These are phyloP conservation scores for Stenchaetothrips biformis DNA, from an alignment of 2,888 invertebrate species.

Conservation along the genomic window DNA sequence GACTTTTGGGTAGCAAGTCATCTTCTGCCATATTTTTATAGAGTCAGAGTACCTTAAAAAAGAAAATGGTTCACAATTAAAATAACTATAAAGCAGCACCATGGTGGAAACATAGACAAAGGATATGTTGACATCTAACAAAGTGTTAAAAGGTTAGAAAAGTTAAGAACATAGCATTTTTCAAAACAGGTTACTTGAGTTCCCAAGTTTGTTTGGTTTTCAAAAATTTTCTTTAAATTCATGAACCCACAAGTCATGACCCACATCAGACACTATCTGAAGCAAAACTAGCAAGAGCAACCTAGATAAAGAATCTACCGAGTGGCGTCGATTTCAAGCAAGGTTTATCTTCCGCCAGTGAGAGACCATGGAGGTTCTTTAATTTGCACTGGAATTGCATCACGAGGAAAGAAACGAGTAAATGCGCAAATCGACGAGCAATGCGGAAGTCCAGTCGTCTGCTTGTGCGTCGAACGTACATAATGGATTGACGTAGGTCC, in stretches of 20 bases:
- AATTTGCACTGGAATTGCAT: neutral
- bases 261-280: constrained; percentile 12
- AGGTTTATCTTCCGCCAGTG: neutral
- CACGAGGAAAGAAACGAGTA: neutral
- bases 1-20: constrained; percentile 30
- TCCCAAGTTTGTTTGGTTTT: neutral
- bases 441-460: constrained; percentile 22
- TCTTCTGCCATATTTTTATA: neutral
- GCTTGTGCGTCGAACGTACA: neutral
- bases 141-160: neutral
- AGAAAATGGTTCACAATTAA: neutral
- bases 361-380: neutral
- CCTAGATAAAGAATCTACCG: neutral
- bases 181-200: neutral
- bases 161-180: too few species aligned
- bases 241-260: neutral
- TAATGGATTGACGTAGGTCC: constrained; percentile 23
- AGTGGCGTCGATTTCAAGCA: too few species aligned
- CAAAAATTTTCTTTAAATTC: neutral
- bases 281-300: neutral
- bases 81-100: neutral
- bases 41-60: neutral
- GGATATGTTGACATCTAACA: neutral
- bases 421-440: neutral
- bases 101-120: neutral